Percentiles rank a stretch among this genome's conserved stretches.
phyloP scores from a whole-genome alignment of 2,888 invertebrate genomes.

The Ornithoptera priamus region DNA sequence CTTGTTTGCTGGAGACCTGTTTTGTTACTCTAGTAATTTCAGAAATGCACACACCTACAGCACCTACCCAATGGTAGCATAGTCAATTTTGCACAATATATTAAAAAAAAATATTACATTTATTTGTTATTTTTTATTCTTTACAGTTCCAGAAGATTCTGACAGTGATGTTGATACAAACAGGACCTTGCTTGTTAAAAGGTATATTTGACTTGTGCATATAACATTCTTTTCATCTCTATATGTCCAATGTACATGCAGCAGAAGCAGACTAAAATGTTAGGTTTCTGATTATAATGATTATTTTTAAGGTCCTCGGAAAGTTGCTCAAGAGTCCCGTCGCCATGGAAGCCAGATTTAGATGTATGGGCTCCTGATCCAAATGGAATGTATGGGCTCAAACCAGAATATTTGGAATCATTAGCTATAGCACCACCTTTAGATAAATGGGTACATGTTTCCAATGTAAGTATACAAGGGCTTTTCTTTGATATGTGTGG shows the following conservation, averaged over 20 bases:
- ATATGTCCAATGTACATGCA: neutral
- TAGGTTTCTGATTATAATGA: no score
- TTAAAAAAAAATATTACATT: neutral
- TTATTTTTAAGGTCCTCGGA: neutral
- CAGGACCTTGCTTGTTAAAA: constrained; percentile 11
- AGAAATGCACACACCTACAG: no score
- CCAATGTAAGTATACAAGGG: constrained; percentile 50
- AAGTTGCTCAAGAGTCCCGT: neutral
- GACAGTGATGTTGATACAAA: constrained; percentile 17
- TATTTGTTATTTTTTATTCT: neutral
- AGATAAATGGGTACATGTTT: constrained; percentile 57
- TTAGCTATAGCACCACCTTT: constrained; percentile 57
- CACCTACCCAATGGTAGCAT: no score
- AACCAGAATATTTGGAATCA: constrained; percentile 44
- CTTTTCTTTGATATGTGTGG: no score
- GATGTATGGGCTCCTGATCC: constrained; percentile 47
- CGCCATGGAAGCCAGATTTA: constrained; percentile 37
- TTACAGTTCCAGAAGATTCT: constrained; percentile 20
- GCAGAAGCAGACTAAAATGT: no score
- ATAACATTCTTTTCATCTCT: neutral
- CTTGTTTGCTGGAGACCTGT: no score
- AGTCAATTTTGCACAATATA: no score
- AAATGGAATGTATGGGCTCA: constrained; percentile 51
- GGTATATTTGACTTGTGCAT: constrained; percentile 3
- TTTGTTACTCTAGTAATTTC: no score